Base-by-base conservation (phyloP, 2,888 invertebrate species). In the Eupithecia vulgata region DNA sequence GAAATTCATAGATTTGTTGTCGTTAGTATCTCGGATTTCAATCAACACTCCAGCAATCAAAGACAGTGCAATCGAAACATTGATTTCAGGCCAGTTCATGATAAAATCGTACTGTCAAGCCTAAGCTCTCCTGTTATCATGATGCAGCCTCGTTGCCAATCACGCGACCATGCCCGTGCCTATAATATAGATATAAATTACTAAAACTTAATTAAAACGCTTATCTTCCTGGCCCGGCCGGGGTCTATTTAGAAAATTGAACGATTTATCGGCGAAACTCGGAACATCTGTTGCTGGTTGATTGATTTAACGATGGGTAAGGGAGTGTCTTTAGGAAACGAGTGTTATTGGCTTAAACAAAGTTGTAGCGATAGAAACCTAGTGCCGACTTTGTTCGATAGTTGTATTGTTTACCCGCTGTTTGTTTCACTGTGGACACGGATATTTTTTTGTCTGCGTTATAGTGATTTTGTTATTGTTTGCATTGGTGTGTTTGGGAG, bases 151-250 rank as follows among this genome's bases (percentile, higher is more conserved):
- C 86, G 87, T 88, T 90, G 87, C 86, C 91, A 90, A 92, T 92
- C 91, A 89, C 86, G 88, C 83, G 76, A 79, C 91, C 89, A 90
- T 91, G 90, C 85, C 84, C 81, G 78, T 77, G 84, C 87, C 83
- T 88, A 87, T 91, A 91, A 93, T 93, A 91, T 89, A 93, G 92
- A 92, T 92, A 93, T 94, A 92, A 92, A 92, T 92, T 90, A 91
- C 89, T 86, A 90, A 91, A 93, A 91, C 87, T 91, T 93, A 92
- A 93, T 93, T 94, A 94, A 92, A 92, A 88, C 86, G 88, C 87
- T 91, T 92, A 92, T 91, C 92, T 86, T 72, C 79, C 74, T 85
- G 86, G 83, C 74, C 76, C 74, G 74, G 80, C 78, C 82, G 82
- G 81, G 81, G 79, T 82, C 81, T 86, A 84, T 85, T 87, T 86